phyloP scores from a whole-genome alignment of 2,113 vertebrate species.

The Hippocampus abdominalis region DNA sequence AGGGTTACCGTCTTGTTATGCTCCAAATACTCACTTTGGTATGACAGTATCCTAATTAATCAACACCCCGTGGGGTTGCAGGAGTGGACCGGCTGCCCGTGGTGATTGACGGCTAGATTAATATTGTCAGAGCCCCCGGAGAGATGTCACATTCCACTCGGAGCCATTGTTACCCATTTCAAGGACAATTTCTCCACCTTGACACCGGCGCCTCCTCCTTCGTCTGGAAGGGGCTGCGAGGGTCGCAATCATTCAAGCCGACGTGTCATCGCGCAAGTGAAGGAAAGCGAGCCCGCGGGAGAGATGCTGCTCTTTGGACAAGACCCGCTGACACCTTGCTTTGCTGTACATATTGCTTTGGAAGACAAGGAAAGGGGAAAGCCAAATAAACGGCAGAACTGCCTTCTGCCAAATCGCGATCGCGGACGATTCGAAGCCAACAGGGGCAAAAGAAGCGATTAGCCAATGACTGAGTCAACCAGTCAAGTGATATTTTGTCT shows the following conservation, averaged over 20 bases:
- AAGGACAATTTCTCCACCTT: conserved; percentile 61
- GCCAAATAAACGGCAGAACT: conserved; percentile 1
- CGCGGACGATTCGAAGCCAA: neutral
- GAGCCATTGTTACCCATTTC: conserved; percentile 66
- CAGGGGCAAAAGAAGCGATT: too few relatives aligned
- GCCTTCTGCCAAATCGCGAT: neutral
- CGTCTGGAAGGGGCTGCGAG: neutral
- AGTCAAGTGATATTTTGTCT: too few relatives aligned
- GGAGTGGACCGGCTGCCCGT: conserved; percentile 45
- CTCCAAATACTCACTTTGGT: conserved; percentile 67
- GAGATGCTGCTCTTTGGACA: conserved; percentile 21
- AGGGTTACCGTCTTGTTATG: conserved; percentile 71
- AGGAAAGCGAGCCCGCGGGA: conserved; percentile 16
- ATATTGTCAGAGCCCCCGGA: conserved; percentile 71
- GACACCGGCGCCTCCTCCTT: conserved; percentile 8
- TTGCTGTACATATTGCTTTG: conserved; percentile 9
- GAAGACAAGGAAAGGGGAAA: neutral
- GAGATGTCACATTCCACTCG: conserved; percentile 66
- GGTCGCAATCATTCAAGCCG: conserved; percentile 26
- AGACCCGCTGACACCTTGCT: conserved; percentile 18
- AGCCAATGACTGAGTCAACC: too few relatives aligned
- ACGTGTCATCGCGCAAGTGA: conserved; percentile 26
- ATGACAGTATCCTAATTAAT: conserved; percentile 75
- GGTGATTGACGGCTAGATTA: conserved; percentile 79
- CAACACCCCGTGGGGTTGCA: conserved; percentile 61